Evolutionary conservation across 2,113 vertebrate species (phyloP).

Genomic region (Ochotona curzoniae): DNA sequence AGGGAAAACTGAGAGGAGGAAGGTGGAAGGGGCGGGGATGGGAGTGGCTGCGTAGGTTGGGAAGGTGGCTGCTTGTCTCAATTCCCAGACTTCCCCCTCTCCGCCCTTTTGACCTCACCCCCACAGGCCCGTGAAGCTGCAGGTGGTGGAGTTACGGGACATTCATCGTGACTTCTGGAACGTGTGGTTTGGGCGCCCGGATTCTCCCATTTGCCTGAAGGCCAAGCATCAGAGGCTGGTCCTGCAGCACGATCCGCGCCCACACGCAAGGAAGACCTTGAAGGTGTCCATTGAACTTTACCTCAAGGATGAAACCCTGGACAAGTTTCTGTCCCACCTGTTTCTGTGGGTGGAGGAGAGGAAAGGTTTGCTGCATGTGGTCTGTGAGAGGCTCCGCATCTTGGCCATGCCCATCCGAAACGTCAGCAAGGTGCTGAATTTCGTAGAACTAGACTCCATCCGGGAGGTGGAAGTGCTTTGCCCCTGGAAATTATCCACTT

Average conservation of each 20-base stretch:
- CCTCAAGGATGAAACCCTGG: background rate
- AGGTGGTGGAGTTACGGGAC: background rate
- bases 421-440: background rate
- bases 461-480: background rate
- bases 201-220: accelerated
- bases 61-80: background rate
- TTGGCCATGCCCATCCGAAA: accelerated
- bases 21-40: no score
- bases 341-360: background rate
- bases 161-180: background rate
- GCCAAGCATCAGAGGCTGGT: background rate
- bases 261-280: background rate
- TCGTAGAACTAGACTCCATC: background rate
- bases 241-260: accelerated
- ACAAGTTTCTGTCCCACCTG: background rate
- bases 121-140: background rate
- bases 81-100: background rate
- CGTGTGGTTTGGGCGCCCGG: accelerated
- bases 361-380: background rate
- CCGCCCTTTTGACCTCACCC: no score
- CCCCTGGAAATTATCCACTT: no score
- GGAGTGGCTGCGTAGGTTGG: no score
- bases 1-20: background rate
- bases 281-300: background rate
- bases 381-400: background rate